These are phyloP conservation scores for Cephus pygmeus DNA, from an alignment of 2,888 invertebrate genomes.

Conservation along the genomic window DNA sequence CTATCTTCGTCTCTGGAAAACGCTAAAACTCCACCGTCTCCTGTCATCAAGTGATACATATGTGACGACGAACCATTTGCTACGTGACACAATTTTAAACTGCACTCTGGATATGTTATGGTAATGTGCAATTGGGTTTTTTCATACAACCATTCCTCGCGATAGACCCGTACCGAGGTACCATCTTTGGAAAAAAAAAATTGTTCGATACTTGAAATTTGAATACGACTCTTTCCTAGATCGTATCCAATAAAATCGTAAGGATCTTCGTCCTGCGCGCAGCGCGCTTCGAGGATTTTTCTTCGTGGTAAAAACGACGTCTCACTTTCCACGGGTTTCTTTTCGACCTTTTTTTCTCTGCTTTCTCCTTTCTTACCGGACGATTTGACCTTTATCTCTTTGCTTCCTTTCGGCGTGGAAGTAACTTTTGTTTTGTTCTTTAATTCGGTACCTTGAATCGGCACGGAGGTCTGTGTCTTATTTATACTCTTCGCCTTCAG, in stretches of 20 bases:
- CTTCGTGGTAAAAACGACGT: constrained; percentile 25
- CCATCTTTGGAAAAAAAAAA: constrained; percentile 45
- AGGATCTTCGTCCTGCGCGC: constrained; percentile 26
- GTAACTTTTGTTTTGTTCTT: constrained; percentile 8
- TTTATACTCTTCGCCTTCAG: constrained; percentile 40
- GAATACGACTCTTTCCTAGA: constrained; percentile 42
- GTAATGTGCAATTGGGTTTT: constrained; percentile 36
- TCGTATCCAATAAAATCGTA: constrained; percentile 54
- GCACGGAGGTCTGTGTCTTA: neutral
- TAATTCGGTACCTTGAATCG: neutral
- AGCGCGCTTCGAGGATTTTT: constrained; percentile 21
- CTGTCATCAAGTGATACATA: constrained; percentile 50
- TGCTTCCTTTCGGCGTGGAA: neutral
- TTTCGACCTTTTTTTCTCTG: neutral
- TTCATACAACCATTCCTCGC: constrained; percentile 47
- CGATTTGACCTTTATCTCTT: neutral
- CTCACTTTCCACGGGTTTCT: constrained; percentile 24
- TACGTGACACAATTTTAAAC: constrained; percentile 38
- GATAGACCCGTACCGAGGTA: constrained; percentile 40
- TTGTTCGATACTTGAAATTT: constrained; percentile 43
- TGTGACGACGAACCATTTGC: constrained; percentile 16
- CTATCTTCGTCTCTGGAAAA: constrained; percentile 33
- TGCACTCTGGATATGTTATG: constrained; percentile 33
- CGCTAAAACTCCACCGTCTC: constrained; percentile 44
- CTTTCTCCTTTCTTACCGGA: constrained; percentile 1